A percentile compares a stretch with the other conserved stretches of the same genome.
phyloP scores from a whole-genome alignment of 2,888 invertebrate genomes.

The Xestobium rufovillosum region DNA sequence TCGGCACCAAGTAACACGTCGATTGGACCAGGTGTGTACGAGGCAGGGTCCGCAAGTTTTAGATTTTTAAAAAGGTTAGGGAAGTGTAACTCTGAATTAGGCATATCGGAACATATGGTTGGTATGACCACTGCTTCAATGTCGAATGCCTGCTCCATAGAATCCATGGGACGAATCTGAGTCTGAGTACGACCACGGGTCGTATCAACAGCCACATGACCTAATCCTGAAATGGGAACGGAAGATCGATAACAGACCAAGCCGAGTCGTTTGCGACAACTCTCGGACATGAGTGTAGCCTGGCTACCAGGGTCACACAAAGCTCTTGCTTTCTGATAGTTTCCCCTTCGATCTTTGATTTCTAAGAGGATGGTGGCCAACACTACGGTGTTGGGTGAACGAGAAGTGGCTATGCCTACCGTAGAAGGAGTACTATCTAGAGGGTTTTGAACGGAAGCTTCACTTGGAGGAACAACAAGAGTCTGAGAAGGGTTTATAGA shows the following conservation, averaged over 20 bases:
- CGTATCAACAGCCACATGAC: not conserved
- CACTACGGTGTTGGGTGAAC: not conserved
- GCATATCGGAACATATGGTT: not conserved
- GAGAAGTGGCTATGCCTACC: too few relatives aligned
- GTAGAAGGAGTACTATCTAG: too few relatives aligned
- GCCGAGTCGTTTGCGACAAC: slow-evolving; percentile 2
- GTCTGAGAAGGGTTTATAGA: too few relatives aligned
- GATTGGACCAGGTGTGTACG: not conserved
- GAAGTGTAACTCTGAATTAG: not conserved
- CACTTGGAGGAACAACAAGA: too few relatives aligned
- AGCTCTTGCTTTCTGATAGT: not conserved
- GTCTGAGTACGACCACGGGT: not conserved
- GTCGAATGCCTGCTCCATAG: not conserved
- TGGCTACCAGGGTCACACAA: not conserved
- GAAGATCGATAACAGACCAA: not conserved
- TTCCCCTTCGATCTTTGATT: not conserved
- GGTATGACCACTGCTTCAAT: not conserved
- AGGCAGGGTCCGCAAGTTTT: not conserved
- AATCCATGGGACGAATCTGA: not conserved
- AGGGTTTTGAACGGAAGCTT: too few relatives aligned
- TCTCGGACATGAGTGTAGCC: not conserved
- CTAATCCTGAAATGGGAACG: slow-evolving; percentile 1
- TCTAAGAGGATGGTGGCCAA: not conserved
- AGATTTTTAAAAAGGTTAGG: not conserved
- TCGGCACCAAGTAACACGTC: slow-evolving; percentile 3